Evolutionary conservation across 2,888 invertebrate species (phyloP).

Genomic region (Xylophagus ater): DNA sequence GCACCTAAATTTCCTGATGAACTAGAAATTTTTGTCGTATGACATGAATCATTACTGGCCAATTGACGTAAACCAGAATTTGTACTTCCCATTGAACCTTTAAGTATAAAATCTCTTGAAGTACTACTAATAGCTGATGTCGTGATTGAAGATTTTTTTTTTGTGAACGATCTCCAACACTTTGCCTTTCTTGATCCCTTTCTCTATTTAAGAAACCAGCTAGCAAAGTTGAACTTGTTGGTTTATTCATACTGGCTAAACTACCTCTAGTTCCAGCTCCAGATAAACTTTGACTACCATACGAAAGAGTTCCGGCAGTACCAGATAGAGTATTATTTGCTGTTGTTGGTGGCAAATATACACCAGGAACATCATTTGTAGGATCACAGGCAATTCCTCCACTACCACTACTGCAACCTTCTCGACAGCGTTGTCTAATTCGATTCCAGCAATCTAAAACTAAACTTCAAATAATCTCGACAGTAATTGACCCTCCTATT

Average conservation of each 20-base stretch:
- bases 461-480: constrained; percentile 59
- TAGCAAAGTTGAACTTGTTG: constrained; percentile 72
- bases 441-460: constrained; percentile 67
- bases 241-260: constrained; percentile 75
- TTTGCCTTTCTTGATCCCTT: constrained; percentile 29
- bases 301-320: constrained; percentile 20
- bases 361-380: constrained; percentile 50
- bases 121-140: constrained; percentile 15
- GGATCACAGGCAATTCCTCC: constrained; percentile 43
- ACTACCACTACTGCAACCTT: constrained; percentile 89
- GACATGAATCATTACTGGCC: constrained; percentile 17
- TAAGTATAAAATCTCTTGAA: constrained; percentile 11
- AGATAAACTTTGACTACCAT: constrained; percentile 25
- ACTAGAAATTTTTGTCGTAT: constrained; percentile 4
- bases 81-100: constrained; percentile 13
- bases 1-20: constrained; percentile 12
- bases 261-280: constrained; percentile 67
- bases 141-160: constrained; percentile 13
- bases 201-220: constrained; percentile 67
- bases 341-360: constrained; percentile 50
- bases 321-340: constrained; percentile 24
- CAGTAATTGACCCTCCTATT: constrained; percentile 74
- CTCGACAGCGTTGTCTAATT: constrained; percentile 76
- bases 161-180: constrained; percentile 15
- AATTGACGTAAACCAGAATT: constrained; percentile 13